A percentile compares a stretch with the other conserved stretches of the same genome.
phyloP scores from a whole-genome alignment of 1,140 invertebrate species.

The Paramacrobiotus metropolitanus region DNA sequence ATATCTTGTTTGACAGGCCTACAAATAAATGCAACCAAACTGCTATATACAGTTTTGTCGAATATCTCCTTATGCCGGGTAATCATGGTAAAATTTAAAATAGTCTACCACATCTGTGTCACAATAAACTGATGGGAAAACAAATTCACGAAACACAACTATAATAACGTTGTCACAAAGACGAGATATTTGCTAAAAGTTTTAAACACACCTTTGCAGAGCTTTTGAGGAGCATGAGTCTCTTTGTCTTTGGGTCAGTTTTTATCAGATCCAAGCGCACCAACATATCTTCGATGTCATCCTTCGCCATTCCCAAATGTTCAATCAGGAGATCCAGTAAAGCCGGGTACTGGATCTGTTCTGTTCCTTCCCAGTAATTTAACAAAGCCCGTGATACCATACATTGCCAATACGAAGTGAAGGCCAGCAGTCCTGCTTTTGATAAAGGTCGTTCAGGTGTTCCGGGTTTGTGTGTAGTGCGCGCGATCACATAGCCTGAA shows the following conservation, averaged over 20 bases:
- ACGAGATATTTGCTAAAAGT: no score
- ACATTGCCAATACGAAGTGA: neutral
- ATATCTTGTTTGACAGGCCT: no score
- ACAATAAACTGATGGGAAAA: no score
- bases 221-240: neutral
- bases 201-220: neutral
- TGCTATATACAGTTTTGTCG: no score
- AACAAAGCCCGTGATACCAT: neutral
- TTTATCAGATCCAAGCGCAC: neutral
- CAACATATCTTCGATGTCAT: neutral
- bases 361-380: neutral
- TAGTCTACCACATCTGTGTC: no score
- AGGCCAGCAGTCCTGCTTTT: neutral
- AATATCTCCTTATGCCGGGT: no score
- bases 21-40: no score
- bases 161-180: no score
- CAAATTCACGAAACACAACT: no score
- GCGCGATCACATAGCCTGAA: neutral
- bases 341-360: neutral
- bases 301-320: neutral
- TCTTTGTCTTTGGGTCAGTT: constrained; percentile 1
- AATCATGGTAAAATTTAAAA: no score
- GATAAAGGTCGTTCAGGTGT: neutral
- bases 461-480: neutral
- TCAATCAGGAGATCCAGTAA: neutral